These are phyloP conservation scores for Euphonia xanthogaster DNA, from an alignment of 2,797 vertebrate species.

Conservation along the genomic window DNA sequence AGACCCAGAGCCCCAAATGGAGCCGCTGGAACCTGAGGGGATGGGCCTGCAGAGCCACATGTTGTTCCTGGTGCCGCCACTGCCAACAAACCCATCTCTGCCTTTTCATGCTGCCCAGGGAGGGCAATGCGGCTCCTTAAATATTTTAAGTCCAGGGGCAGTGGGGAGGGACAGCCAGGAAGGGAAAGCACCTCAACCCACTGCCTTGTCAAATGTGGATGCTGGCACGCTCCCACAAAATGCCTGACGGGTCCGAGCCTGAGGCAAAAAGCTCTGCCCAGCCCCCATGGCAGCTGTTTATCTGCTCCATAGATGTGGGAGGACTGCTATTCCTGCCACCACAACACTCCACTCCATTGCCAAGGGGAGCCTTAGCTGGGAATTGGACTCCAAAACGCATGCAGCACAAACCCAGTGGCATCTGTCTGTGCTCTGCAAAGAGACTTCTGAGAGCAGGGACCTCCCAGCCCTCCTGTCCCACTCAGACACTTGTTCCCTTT, in stretches of 20 bases:
- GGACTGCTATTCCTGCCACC: not conserved
- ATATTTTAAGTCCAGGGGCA: not conserved
- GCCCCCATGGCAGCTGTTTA: conserved; percentile 30
- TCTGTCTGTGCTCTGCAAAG: not conserved
- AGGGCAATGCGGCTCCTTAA: not conserved
- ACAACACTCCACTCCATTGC: not conserved
- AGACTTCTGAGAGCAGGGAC: not conserved
- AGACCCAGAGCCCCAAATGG: accelerated
- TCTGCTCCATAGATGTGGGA: not conserved
- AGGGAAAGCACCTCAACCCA: not conserved
- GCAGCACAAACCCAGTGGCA: not conserved
- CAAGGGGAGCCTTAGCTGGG: conserved; percentile 29
- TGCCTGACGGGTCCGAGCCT: not conserved
- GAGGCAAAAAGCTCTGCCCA: conserved; percentile 35
- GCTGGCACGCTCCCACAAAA: not conserved
- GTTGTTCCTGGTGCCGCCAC: not conserved
- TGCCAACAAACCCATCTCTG: not conserved
- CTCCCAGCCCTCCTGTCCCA: conserved; percentile 15
- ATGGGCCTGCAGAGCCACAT: not conserved
- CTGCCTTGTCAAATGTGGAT: not conserved
- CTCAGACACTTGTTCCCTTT: not conserved
- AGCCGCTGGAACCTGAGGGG: accelerated
- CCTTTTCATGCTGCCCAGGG: not conserved
- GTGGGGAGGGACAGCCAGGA: not conserved
- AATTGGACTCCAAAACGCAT: not conserved